Conservation (phyloP, 2,888 invertebrate genomes). For the Eutolmus rufibarbis region DNA sequence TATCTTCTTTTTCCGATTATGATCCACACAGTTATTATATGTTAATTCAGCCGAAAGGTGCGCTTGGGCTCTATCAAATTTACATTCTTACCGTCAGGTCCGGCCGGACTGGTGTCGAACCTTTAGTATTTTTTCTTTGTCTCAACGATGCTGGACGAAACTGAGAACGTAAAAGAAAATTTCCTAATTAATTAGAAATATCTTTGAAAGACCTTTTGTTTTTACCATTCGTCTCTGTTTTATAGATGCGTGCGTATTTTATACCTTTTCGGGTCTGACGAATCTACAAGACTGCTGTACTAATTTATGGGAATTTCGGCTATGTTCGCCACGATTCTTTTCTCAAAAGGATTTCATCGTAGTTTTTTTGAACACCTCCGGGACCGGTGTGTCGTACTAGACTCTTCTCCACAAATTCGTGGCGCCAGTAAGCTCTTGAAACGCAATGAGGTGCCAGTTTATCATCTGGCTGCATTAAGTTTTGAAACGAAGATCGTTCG, state of each 20-base stretch:
- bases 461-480: slow-evolving; percentile 2
- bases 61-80: slow-evolving; percentile 3
- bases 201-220: background rate
- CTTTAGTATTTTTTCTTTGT: background rate
- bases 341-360: slow-evolving; percentile 1
- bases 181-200: slow-evolving; percentile 28
- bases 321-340: slow-evolving; percentile 22
- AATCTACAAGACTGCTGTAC: slow-evolving; percentile 1
- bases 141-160: background rate
- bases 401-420: slow-evolving; percentile 10
- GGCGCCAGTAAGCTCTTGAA: slow-evolving; percentile 21
- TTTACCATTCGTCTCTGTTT: slow-evolving; percentile 6
- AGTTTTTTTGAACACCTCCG: background rate
- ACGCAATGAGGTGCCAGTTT: slow-evolving; percentile 15
- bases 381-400: slow-evolving; percentile 4
- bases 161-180: background rate
- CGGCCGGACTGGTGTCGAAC: background rate
- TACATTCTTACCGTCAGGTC: slow-evolving; percentile 7
- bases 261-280: slow-evolving; percentile 16
- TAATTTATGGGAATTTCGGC: slow-evolving; percentile 25
- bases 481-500: background rate
- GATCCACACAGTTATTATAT: slow-evolving; percentile 28
- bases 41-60: slow-evolving; percentile 13
- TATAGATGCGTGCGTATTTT: slow-evolving; percentile 23
- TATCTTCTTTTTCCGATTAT: slow-evolving; percentile 16